Percentiles rank a stretch among this genome's conserved stretches.
These are phyloP conservation scores for Rhagoletis zephyria DNA, from an alignment of 1,140 invertebrate genomes.

Conservation along the genomic window DNA sequence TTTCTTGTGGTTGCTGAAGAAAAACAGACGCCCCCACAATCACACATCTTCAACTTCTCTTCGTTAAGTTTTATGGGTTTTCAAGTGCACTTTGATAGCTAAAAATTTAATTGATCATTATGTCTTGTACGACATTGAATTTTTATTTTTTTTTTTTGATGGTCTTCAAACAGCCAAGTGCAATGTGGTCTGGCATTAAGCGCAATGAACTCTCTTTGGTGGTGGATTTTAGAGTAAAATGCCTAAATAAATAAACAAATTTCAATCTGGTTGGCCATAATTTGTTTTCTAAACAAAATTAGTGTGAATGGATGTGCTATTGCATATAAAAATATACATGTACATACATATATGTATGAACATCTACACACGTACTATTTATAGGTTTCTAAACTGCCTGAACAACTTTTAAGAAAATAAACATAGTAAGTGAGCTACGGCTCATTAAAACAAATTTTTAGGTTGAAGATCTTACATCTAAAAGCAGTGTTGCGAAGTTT, in stretches of 20 bases:
- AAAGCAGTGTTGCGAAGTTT: too few species aligned
- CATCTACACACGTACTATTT: too few species aligned
- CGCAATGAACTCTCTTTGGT: constrained; percentile 22
- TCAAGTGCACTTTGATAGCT: constrained; percentile 48
- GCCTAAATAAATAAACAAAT: constrained; percentile 28
- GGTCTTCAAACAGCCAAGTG: background rate
- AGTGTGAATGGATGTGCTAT: background rate
- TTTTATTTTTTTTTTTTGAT: background rate
- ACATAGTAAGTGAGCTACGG: too few species aligned
- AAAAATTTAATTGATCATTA: constrained; percentile 35
- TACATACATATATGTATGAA: too few species aligned
- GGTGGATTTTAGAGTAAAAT: too few species aligned
- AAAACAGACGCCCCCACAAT: background rate
- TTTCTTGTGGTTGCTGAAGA: background rate
- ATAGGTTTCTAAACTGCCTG: too few species aligned
- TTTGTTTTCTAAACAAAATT: background rate
- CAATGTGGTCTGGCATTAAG: background rate
- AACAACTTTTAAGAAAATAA: too few species aligned
- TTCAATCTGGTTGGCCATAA: background rate
- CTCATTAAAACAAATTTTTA: too few species aligned
- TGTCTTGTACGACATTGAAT: background rate
- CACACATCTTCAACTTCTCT: background rate
- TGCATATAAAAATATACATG: too few species aligned
- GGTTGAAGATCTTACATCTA: too few species aligned
- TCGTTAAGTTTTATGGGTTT: constrained; percentile 22